These are phyloP conservation scores for Dryoscopus gambensis DNA, from an alignment of 2,113 vertebrate species.

Conservation along the genomic window DNA sequence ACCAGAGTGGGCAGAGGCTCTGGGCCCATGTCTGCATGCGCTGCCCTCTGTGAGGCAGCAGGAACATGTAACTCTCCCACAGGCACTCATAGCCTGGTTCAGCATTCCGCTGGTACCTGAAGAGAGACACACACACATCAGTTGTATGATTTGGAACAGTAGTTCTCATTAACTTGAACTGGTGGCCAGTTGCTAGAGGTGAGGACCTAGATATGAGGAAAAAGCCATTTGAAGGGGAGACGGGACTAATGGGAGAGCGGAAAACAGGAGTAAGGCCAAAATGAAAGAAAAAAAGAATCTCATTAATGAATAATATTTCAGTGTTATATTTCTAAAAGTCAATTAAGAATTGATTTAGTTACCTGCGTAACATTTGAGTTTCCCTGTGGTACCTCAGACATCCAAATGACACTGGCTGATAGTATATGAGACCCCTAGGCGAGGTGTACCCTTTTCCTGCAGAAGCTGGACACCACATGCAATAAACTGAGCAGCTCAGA, in stretches of 20 bases:
- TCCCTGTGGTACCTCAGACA: not conserved
- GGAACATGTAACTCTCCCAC: not conserved
- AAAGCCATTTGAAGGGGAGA: not conserved
- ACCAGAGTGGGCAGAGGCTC: not conserved
- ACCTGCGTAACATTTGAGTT: rapidly evolving
- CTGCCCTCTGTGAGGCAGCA: not conserved
- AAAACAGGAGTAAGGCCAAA: not conserved
- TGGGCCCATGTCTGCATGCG: not conserved
- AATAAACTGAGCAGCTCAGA: not conserved
- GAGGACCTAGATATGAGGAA: not conserved
- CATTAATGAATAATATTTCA: not conserved
- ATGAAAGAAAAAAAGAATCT: not conserved
- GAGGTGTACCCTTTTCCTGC: not conserved
- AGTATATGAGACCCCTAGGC: not conserved
- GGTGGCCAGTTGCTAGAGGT: not conserved
- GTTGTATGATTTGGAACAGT: not conserved
- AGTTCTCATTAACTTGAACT: not conserved
- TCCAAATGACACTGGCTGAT: not conserved
- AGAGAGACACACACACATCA: rapidly evolving
- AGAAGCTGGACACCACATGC: not conserved
- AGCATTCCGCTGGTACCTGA: not conserved
- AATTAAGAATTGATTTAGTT: not conserved
- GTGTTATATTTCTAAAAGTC: not conserved
- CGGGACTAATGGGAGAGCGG: not conserved
- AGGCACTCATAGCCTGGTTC: not conserved